Base-by-base conservation (phyloP, 2,113 vertebrate species). In the Glaucidium brasilianum region DNA sequence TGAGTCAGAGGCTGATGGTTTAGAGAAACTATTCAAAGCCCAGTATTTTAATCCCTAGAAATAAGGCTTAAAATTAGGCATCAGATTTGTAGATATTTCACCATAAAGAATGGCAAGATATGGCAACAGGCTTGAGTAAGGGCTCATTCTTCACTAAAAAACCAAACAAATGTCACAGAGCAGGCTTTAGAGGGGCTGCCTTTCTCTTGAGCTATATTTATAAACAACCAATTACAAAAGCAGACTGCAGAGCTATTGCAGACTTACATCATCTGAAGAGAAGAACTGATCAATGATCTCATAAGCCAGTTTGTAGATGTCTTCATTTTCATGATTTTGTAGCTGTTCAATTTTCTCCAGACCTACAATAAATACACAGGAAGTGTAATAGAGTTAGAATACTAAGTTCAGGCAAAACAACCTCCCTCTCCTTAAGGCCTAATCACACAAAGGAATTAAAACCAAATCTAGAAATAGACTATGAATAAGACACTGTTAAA, bases 221-320 rank as follows among this genome's bases (percentile, higher is more conserved):
- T 2, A 49, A 27, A 49, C 21, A 32, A 66, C 14, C 25, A 3
- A 21, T 21, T 35, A 83, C 37, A 81, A 88, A 88, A 77, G 18
- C 58, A 10, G 43, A 37, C 5, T 35, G 32, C 71, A 94, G 35
- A 55, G 23, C 66, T 43, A 2, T 4, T 12, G 23, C 60, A 63
- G 43, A 98, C 99, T 99, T 98, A 99, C 99, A 98, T 99, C 99
- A 98, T 99, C 99, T 98, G 99, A 99, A 93, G 99, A 99, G 98
- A 99, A 99, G 99, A 99, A 99, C 97, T 99, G 99, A 97, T 99
- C 99, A 94, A 99, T 99, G 98, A 99, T 99, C 98, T 99, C 99
- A 96, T 99, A 99, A 72, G 99, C 99, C 98, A 99, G 98, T 98
- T 99, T 99, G 99, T 99, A 99, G 98, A 99, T 99, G 98, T 99